Base-by-base conservation (phyloP, 2,888 invertebrate genomes). In the Amiota mariae region DNA sequence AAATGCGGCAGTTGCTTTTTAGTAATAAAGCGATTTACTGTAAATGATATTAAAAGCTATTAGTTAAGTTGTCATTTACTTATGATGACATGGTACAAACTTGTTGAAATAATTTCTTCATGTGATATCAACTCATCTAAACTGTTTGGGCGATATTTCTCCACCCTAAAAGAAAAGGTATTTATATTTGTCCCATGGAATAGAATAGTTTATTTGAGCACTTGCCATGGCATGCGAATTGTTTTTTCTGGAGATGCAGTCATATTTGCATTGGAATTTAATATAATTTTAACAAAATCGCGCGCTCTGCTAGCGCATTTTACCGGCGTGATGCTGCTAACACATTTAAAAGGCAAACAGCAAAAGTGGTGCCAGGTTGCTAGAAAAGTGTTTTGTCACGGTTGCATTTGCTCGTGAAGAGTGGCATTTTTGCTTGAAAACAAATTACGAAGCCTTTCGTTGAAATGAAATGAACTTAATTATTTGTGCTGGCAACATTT, bases 91-190 rank as follows among this genome's bases (percentile, higher is more conserved):
- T 18, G 24, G 61, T 4, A 90, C 93, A 92, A 92, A 99, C 98
- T 96, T 85, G 99, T 99, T 86, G 93, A 93, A 74, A 99, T 95
- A 73, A 99, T 99, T 90, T 99, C 98, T 90, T 96, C 96, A 87
- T 99, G 99, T 0, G 99, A 98, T 76, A 99, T 97, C 61, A 99
- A 92, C 86, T 99, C 99, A 84, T 96, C 95, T 78, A 99, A 91
- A 75, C 93, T 94, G 66, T 93, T 94, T 8, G 99, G 99, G 24
- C 99, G 94, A 90, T 99, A 99, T 90, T 99, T 99, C 91, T 99
- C 99, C 46, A 99, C 98, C 99, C 98, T 96, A 57, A 64, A 36
- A 63, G 36, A 36, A 36, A 6, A 36, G n/a, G 46, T 49, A 10
- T 46, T 12, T 61, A 56, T 48, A n/a, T 20, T 54, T 70, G 4